A percentile compares a stretch with the other conserved stretches of the same genome.
These are phyloP conservation scores for Coturnix japonica DNA, from an alignment of 2,113 vertebrate species.

Conservation along the genomic window DNA sequence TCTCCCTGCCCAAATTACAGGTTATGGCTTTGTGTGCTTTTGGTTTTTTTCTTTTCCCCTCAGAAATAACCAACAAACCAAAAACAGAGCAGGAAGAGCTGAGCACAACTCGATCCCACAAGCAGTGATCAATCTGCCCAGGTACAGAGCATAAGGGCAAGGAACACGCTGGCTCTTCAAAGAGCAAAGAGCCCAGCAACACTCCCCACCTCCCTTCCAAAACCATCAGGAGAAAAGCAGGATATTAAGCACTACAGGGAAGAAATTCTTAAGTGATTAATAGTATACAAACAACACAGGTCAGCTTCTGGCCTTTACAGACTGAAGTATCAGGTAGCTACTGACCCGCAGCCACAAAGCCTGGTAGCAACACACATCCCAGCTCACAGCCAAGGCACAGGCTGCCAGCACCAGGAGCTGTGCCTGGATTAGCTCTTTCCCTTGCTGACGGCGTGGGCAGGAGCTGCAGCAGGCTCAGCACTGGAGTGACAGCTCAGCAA, in stretches of 20 bases:
- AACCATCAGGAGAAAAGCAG: background rate
- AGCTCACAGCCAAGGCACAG: background rate
- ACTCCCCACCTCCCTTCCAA: background rate
- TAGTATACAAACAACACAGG: fast-evolving
- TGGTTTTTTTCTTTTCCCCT: background rate
- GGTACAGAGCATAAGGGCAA: background rate
- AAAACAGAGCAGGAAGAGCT: background rate
- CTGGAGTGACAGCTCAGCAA: background rate
- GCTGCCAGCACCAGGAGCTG: background rate
- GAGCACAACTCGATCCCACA: background rate
- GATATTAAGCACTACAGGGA: background rate
- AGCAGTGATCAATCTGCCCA: background rate
- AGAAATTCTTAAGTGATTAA: background rate
- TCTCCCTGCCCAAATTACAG: background rate
- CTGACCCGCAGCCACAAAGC: background rate
- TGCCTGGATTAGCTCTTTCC: slow-evolving; percentile 19
- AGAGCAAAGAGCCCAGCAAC: background rate
- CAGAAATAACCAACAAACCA: background rate
- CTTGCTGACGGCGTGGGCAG: background rate
- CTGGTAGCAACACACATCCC: background rate
- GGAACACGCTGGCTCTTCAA: background rate
- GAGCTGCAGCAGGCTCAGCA: background rate
- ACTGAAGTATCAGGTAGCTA: background rate
- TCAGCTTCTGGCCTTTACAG: background rate
- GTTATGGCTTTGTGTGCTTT: background rate